Conservation (phyloP, 2,888 invertebrate genomes). For the Chrysotoxum bicinctum region DNA sequence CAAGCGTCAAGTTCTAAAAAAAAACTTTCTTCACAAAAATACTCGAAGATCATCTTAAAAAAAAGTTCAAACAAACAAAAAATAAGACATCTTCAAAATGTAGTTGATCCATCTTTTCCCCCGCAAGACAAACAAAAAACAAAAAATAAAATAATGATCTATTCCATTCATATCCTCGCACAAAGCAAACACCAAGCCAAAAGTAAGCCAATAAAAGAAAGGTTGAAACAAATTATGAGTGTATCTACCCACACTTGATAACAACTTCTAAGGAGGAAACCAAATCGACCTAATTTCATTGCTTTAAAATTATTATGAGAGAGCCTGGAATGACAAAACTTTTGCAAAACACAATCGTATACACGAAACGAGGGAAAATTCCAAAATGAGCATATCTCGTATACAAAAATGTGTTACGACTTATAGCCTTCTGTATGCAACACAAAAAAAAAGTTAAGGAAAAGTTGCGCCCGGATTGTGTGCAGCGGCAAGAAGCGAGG, state of each 20-base stretch:
- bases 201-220: conserved; percentile 43
- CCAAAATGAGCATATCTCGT: conserved; percentile 60
- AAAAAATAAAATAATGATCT: neutral
- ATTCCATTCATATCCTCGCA: neutral
- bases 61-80: neutral
- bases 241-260: conserved; percentile 12
- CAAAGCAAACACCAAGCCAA: conserved; percentile 17
- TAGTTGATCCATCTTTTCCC: conserved; percentile 9
- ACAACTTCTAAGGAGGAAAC: conserved; percentile 28
- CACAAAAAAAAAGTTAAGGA: neutral
- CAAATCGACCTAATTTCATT: conserved; percentile 67
- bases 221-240: conserved; percentile 49
- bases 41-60: too few relatives aligned
- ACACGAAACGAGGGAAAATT: conserved; percentile 44
- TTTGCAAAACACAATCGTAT: conserved; percentile 29
- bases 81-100: neutral
- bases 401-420: conserved; percentile 54
- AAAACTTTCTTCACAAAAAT: too few relatives aligned
- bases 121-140: too few relatives aligned
- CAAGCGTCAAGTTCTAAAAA: too few relatives aligned
- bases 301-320: conserved; percentile 25
- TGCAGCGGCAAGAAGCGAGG: conserved; percentile 13
- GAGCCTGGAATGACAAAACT: conserved; percentile 44
- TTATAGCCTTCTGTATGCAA: neutral
- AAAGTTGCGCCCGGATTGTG: conserved; percentile 34